Base-by-base conservation (phyloP, 1,140 invertebrate species). In the Drosophila ananassae region DNA sequence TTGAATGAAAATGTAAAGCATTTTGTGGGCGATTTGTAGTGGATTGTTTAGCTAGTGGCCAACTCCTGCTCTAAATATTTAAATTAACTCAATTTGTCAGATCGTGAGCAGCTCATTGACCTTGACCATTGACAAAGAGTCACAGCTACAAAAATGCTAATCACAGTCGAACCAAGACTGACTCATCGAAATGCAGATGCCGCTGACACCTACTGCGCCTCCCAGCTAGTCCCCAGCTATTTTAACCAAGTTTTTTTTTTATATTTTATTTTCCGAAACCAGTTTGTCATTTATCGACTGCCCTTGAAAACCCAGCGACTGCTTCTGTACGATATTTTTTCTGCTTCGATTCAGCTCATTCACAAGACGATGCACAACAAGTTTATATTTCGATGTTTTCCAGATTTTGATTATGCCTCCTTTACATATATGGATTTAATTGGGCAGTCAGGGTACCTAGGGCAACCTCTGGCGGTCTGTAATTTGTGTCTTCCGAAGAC, bases 31-130 rank as follows among this genome's bases (percentile, higher is more conserved):
- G 62, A 68, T n/a, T 32, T 44, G n/a, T 21, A 30, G 9, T 30
- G 72, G n/a, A 34, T 6, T 39, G 25, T 48, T 48, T 12, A 17
- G 17, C 17, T 17, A 17, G 17, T 51, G 3, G 3, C 3, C 10
- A 41, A 39, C 37, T 17, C 47, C 32, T 72, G 51, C 74, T 83
- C 79, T 46, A 79, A 66, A 83, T 85, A 85, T 80, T 68, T 34
- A 84, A 84, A 84, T 84, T 55, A 80, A 59, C 56, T 54, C 73
- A 84, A 85, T 84, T 85, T 80, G 81, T 84, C 73, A 68, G 62
- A 9, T 67, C 61, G 78, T 54, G 67, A 51, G 78, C 41, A 66
- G 58, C 46, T 9, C 60, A 67, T 73, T 73, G 80, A 73, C 80
- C 81, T 85, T 84, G 77, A 66, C 30, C 37, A 39, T 56, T 55